These are phyloP conservation scores for Oegoconia quadripuncta DNA, from an alignment of 2,888 invertebrate genomes.

Conservation along the genomic window DNA sequence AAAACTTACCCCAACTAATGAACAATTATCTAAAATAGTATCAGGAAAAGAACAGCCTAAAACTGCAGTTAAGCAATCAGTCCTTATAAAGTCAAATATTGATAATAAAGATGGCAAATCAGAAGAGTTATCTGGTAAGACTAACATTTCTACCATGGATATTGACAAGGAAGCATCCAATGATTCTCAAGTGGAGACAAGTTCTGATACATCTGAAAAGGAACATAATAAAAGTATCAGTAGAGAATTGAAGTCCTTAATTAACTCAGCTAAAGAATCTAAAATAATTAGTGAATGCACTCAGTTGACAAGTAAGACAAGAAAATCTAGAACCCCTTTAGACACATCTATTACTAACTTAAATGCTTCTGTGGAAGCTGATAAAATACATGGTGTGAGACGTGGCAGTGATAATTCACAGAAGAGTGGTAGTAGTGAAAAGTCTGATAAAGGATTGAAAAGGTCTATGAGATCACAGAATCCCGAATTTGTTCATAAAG, in stretches of 20 bases:
- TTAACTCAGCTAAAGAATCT: conserved; percentile 83
- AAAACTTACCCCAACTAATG: not conserved
- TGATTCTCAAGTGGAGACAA: conserved; percentile 47
- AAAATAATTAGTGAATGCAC: conserved; percentile 81
- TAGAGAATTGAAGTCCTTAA: conserved; percentile 81
- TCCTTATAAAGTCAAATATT: conserved; percentile 14
- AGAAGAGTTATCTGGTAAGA: conserved; percentile 15
- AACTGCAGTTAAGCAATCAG: conserved; percentile 12
- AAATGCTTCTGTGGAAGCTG: conserved; percentile 56
- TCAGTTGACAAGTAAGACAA: conserved; percentile 70
- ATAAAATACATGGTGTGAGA: conserved; percentile 45
- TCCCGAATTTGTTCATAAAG: conserved; percentile 81
- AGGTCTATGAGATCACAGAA: conserved; percentile 82
- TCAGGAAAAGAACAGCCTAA: not conserved
- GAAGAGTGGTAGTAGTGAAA: conserved; percentile 57
- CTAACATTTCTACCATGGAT: conserved; percentile 12
- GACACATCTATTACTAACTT: conserved; percentile 65
- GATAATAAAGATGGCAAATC: conserved; percentile 10
- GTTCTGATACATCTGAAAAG: conserved; percentile 49
- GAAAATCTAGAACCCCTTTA: conserved; percentile 61
- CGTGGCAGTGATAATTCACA: conserved; percentile 57
- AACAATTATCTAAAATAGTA: not conserved
- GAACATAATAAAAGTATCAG: conserved; percentile 66
- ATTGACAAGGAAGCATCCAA: conserved; percentile 42
- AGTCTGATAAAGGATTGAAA: conserved; percentile 53